Evolutionary conservation across 2,797 vertebrate species (phyloP).

Genomic region (Cichlasoma orientale): DNA sequence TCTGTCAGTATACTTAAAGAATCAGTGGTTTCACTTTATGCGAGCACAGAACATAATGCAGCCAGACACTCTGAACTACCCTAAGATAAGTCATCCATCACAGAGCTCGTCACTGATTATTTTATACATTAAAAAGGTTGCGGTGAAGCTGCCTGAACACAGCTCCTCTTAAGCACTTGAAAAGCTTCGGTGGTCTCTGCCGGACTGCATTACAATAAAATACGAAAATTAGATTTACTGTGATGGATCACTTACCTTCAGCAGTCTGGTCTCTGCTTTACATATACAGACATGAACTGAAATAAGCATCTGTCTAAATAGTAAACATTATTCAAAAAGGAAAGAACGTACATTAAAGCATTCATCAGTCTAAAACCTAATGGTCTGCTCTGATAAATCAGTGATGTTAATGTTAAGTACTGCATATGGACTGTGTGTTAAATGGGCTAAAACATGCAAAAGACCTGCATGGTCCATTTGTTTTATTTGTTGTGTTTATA

Average conservation of each 20-base stretch:
- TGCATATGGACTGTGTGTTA: not conserved
- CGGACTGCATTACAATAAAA: not conserved
- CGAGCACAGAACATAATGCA: not conserved
- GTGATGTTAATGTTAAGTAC: not conserved
- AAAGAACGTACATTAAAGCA: not conserved
- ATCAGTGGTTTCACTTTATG: constrained; percentile 2
- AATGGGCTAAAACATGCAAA: constrained; percentile 23
- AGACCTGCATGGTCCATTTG: not conserved
- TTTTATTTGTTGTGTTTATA: not conserved
- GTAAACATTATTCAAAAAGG: not conserved
- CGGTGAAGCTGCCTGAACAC: not conserved
- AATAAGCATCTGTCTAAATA: not conserved
- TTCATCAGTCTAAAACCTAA: not conserved
- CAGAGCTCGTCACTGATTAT: not conserved
- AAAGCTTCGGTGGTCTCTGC: not conserved
- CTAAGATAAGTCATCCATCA: not conserved
- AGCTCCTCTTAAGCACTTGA: not conserved
- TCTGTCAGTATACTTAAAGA: not conserved
- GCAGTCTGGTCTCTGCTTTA: not conserved
- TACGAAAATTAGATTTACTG: not conserved
- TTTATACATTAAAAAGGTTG: not conserved
- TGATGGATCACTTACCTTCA: constrained; percentile 6
- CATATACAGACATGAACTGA: not conserved
- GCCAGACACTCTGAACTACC: not conserved
- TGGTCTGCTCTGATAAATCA: not conserved